These are phyloP conservation scores for Tachyglossus aculeatus DNA, from an alignment of 2,797 vertebrate genomes.

Conservation along the genomic window DNA sequence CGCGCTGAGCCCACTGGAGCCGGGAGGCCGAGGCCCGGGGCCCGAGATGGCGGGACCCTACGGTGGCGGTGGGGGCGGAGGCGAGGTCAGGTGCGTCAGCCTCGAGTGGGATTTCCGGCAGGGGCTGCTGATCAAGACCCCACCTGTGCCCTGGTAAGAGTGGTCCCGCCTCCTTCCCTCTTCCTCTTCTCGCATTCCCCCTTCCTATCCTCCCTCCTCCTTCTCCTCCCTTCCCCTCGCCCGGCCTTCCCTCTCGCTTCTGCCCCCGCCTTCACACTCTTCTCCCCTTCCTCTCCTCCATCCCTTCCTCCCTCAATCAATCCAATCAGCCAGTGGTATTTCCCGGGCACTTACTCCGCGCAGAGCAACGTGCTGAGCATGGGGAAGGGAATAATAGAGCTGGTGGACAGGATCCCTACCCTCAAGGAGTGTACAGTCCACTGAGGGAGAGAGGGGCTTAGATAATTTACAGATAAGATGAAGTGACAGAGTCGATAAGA, in stretches of 20 bases:
- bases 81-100: conserved; percentile 84
- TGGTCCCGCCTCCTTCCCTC: not conserved
- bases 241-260: not conserved
- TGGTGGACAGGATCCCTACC: too few relatives aligned
- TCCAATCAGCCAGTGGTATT: too few relatives aligned
- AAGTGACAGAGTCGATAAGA: too few relatives aligned
- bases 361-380: too few relatives aligned
- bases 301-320: too few relatives aligned
- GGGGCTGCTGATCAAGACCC: conserved; percentile 86
- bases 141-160: conserved; percentile 87
- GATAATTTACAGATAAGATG: too few relatives aligned
- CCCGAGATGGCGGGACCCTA: conserved; percentile 85
- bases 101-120: conserved; percentile 91
- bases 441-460: too few relatives aligned
- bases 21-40: conserved; percentile 41
- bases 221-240: not conserved
- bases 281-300: not conserved
- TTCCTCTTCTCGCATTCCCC: not conserved
- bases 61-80: conserved; percentile 59
- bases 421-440: too few relatives aligned
- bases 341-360: too few relatives aligned
- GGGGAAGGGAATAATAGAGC: too few relatives aligned
- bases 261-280: conserved; percentile 44
- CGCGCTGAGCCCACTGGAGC: conserved; percentile 76
- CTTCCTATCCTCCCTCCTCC: not conserved